phyloP scores from a whole-genome alignment of 2,888 invertebrate species.

The Emesis russula region DNA sequence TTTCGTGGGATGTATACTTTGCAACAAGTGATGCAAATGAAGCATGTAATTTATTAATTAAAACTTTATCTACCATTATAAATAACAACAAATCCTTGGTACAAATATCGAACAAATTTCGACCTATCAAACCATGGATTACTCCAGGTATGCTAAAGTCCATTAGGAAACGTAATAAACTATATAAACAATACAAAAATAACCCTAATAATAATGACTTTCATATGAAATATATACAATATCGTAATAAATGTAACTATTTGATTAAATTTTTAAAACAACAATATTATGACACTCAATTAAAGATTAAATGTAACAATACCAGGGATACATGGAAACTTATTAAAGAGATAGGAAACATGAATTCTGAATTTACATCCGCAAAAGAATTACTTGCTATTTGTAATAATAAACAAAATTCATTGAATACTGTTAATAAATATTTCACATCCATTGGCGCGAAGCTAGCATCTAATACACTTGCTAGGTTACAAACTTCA shows the following conservation, averaged over 20 bases:
- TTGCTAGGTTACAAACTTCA: conserved; percentile 26
- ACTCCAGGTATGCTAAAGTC: conserved; percentile 37
- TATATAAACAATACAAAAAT: conserved; percentile 33
- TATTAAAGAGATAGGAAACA: conserved; percentile 44
- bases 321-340: conserved; percentile 38
- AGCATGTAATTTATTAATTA: not conserved
- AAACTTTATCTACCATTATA: conserved; percentile 1
- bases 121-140: conserved; percentile 50
- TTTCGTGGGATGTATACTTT: not conserved
- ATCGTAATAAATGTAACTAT: conserved; percentile 41
- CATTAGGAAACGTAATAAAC: conserved; percentile 28
- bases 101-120: not conserved
- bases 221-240: conserved; percentile 25
- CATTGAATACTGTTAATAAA: too few relatives aligned
- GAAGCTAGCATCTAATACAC: conserved; percentile 2
- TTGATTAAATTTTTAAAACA: conserved; percentile 37
- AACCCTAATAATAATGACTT: conserved; percentile 9
- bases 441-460: too few relatives aligned
- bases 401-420: too few relatives aligned
- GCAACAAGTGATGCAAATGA: conserved; percentile 8
- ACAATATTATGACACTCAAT: conserved; percentile 27
- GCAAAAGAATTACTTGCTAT: too few relatives aligned
- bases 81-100: not conserved
- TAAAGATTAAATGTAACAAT: not conserved
- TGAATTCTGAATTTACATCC: conserved; percentile 27